These are phyloP conservation scores for Brevimyrus niger DNA, from an alignment of 2,113 vertebrate genomes.

Conservation along the genomic window DNA sequence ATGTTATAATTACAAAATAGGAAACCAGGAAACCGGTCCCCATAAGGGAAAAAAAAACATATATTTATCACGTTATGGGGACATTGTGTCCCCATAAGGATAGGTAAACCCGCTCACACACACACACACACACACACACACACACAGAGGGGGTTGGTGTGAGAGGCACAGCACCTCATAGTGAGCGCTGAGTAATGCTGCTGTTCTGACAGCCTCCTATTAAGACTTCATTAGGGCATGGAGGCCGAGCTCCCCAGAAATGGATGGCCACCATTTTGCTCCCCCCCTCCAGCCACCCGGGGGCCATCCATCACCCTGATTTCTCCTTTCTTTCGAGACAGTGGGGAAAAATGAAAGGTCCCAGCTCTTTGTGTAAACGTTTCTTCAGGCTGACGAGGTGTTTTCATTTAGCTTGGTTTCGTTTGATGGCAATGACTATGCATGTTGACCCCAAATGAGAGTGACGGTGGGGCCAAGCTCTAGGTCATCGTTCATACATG, in stretches of 20 bases:
- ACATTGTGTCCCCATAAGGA: no score
- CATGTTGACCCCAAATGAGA: neutral
- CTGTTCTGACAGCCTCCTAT: slow-evolving; percentile 36
- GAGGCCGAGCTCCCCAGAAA: slow-evolving; percentile 26
- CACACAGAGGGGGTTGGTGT: neutral
- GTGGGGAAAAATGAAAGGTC: neutral
- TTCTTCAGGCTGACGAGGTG: neutral
- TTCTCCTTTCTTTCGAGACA: slow-evolving; percentile 10
- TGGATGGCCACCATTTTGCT: slow-evolving; percentile 22
- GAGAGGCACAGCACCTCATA: neutral
- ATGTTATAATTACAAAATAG: neutral
- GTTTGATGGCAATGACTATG: slow-evolving; percentile 23
- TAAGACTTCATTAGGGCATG: slow-evolving; percentile 43
- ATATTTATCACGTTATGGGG: no score
- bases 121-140: neutral
- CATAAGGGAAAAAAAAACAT: no score
- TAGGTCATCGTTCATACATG: neutral
- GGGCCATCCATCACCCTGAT: slow-evolving; percentile 29
- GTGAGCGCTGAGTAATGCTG: neutral
- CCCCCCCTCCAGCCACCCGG: slow-evolving; percentile 27
- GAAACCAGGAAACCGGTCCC: no score
- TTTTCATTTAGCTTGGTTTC: slow-evolving; percentile 20
- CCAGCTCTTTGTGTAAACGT: neutral
- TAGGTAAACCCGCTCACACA: no score
- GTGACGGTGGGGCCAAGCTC: slow-evolving; percentile 11